Conservation (phyloP, 2,113 vertebrate species). For the Rhinoderma darwinii region DNA sequence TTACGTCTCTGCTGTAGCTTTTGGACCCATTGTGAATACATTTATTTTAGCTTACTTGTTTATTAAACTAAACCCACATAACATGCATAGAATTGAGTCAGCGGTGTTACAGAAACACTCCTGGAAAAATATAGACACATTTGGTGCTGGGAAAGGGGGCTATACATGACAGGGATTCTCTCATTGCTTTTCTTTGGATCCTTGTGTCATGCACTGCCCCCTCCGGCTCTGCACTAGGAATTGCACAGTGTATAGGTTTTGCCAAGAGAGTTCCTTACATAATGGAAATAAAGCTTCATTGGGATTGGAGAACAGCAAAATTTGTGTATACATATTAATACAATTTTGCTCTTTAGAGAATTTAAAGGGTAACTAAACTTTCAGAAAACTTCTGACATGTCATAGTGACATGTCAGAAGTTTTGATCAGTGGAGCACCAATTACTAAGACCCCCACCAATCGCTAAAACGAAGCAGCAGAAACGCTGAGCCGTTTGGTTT, state of each 20-base stretch:
- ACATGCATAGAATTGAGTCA: not conserved
- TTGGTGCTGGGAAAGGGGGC: not conserved
- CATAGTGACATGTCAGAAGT: too few species aligned
- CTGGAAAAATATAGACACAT: not conserved
- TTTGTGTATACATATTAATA: too few species aligned
- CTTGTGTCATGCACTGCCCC: not conserved
- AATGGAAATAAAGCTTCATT: not conserved
- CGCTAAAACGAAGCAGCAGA: too few species aligned
- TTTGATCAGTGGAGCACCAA: too few species aligned
- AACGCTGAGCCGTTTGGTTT: too few species aligned
- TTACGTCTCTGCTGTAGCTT: slow-evolving; percentile 53
- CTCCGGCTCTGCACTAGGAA: too few species aligned
- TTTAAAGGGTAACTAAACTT: too few species aligned
- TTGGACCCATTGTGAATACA: slow-evolving; percentile 49
- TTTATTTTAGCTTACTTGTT: slow-evolving; percentile 37
- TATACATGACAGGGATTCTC: not conserved
- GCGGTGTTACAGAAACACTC: not conserved
- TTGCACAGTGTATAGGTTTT: not conserved
- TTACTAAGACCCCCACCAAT: too few species aligned
- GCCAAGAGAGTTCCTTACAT: not conserved
- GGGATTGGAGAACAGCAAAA: too few species aligned
- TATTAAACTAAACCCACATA: not conserved
- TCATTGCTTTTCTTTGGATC: not conserved
- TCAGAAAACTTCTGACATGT: too few species aligned
- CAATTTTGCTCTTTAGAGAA: too few species aligned